These are phyloP conservation scores for Poicephalus gulielmi DNA, from an alignment of 2,113 vertebrate species.

Conservation along the genomic window DNA sequence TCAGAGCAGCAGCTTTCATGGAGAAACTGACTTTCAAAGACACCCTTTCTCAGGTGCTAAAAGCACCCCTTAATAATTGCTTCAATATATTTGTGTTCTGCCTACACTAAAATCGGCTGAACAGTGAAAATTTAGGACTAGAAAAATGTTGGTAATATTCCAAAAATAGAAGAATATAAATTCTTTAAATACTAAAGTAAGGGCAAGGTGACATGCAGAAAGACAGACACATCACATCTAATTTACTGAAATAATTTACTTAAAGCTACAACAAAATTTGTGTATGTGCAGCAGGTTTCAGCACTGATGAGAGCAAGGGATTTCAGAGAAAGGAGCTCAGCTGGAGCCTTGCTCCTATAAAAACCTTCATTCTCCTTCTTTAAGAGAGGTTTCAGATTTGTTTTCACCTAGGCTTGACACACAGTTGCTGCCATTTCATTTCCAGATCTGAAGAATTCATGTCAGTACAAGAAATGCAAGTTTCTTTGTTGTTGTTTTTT, in stretches of 20 bases:
- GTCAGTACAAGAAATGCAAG: constrained; percentile 37
- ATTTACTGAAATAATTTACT: background rate
- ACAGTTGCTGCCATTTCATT: constrained; percentile 6
- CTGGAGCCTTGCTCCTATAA: background rate
- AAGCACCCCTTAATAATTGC: background rate
- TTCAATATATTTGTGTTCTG: background rate
- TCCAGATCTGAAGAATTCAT: constrained; percentile 44
- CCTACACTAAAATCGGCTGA: background rate
- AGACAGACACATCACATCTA: background rate
- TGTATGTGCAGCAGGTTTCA: background rate
- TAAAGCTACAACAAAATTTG: background rate
- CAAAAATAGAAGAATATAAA: background rate
- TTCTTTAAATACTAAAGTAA: background rate
- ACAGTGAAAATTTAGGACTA: background rate
- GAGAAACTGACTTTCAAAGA: background rate
- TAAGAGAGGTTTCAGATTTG: background rate
- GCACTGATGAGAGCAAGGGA: background rate
- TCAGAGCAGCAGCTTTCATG: background rate
- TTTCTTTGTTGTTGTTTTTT: background rate
- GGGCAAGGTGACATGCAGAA: background rate
- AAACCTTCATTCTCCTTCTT: background rate
- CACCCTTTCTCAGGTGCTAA: background rate
- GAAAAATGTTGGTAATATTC: background rate
- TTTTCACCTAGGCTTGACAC: background rate
- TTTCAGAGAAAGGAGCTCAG: background rate